Evolutionary conservation across 1,140 invertebrate species (phyloP), one percentile per base, ranked within the genome.

Genomic region (Musca domestica): DNA sequence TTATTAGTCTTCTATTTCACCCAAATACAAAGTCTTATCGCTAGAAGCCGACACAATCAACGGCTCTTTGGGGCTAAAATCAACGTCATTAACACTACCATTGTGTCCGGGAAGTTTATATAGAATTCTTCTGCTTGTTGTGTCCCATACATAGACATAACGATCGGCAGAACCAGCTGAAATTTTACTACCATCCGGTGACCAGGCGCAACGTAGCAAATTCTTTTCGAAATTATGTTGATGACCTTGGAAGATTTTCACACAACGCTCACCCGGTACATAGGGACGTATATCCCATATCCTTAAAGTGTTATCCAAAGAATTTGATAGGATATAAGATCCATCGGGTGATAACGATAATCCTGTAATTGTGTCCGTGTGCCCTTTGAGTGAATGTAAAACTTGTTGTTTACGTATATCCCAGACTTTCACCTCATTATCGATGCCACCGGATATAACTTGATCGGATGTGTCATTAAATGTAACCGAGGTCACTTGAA

Each of bases 211-310:
- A 17, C 92, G 84, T 19, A 98, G 81, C 52, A 98, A 84, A 81
- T 95, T 95, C 85, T 97, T 98, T 86, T 99, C 97, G 86, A 98
- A 99, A 84, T 98, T 98, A 83, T 99, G 96, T 75, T 96, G 95
- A 86, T 98, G 95, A 0, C 96, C 96, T 25, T 85, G 84, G 68
- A 99, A 88, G 46, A 98, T 90, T 85, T 98, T 97, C 0, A 98
- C 91, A 83, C 95, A 98, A 70, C 98, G 86, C 76, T 99, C 95
- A 58, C 90, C 88, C 1, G 95, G 93, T 2, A 96, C 85, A 82
- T 90, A 93, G 0, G 91, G 90, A 34, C 91, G 82, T 30, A 93
- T 87, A 78, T 93, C 92, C 91, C 92, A 93, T 72, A 93, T 92
- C 46, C 91, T 85, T 17, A 93, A 76, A 70, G 93, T 94, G 75